These are phyloP conservation scores for Mesaphorura yosii DNA, from an alignment of 1,140 invertebrate genomes.

Conservation along the genomic window DNA sequence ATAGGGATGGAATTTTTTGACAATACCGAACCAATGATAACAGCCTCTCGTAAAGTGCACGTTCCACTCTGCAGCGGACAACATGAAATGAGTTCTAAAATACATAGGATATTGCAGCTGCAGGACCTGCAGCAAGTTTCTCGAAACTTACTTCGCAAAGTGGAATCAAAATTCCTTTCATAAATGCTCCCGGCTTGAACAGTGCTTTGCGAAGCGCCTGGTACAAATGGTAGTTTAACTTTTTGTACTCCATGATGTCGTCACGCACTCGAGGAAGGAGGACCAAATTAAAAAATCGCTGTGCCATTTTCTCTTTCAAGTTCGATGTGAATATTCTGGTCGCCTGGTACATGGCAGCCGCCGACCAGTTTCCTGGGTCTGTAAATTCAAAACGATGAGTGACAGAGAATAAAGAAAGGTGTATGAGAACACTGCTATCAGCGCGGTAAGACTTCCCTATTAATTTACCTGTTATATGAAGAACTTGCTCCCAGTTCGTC, in stretches of 20 bases:
- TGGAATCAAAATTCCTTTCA: conserved; percentile 91
- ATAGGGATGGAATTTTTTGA: conserved; percentile 86
- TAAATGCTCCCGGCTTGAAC: conserved; percentile 96
- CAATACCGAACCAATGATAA: conserved; percentile 85
- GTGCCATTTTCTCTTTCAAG: conserved; percentile 90
- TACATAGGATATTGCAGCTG: too few relatives aligned
- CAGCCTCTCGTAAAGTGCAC: conserved; percentile 88
- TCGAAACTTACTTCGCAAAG: conserved; percentile 58
- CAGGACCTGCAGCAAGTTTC: too few relatives aligned
- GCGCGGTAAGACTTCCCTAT: not conserved
- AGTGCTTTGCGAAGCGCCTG: conserved; percentile 84
- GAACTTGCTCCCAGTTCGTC: conserved; percentile 90
- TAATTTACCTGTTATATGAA: conserved; percentile 59
- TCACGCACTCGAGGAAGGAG: conserved; percentile 84
- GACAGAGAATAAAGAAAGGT: not conserved
- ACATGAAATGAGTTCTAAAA: conserved; percentile 1
- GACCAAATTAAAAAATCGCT: conserved; percentile 89
- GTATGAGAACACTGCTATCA: not conserved
- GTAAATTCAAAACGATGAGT: conserved; percentile 6
- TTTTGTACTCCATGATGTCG: conserved; percentile 89
- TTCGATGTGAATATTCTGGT: conserved; percentile 93
- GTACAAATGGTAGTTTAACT: conserved; percentile 93
- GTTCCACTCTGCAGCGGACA: conserved; percentile 57
- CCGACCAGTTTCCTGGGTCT: conserved; percentile 69
- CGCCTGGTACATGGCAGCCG: conserved; percentile 90